phyloP scores from a whole-genome alignment of 2,888 invertebrate genomes.

The Lobophora halterata region DNA sequence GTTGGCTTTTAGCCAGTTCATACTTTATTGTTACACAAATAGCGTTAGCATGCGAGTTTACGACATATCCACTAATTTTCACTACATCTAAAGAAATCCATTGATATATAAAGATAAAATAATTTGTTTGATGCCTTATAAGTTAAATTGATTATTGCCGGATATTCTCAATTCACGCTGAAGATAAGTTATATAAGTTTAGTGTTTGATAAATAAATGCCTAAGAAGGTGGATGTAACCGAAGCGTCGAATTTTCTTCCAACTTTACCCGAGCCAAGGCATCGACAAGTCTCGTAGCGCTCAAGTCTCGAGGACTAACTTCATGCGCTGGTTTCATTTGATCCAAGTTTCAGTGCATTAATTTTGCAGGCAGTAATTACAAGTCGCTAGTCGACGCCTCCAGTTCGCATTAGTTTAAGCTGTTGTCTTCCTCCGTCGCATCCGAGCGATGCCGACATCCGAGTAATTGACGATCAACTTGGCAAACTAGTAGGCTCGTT shows the following conservation, averaged over 20 bases:
- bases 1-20: conserved; percentile 69
- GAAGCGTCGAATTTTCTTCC: conserved; percentile 45
- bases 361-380: conserved; percentile 78
- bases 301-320: conserved; percentile 49
- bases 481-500: conserved; percentile 63
- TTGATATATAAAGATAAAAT: conserved; percentile 46
- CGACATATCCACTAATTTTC: conserved; percentile 66
- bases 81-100: conserved; percentile 53
- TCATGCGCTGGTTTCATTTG: conserved; percentile 74
- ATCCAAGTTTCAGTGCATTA: conserved; percentile 76
- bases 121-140: conserved; percentile 35
- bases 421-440: conserved; percentile 61
- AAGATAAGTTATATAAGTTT: conserved; percentile 35
- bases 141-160: conserved; percentile 29
- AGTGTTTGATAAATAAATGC: conserved; percentile 44
- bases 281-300: conserved; percentile 38
- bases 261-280: conserved; percentile 48
- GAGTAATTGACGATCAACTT: conserved; percentile 64
- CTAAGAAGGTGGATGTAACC: conserved; percentile 39
- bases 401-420: conserved; percentile 72
- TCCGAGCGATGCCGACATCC: conserved; percentile 50
- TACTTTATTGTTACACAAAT: conserved; percentile 77
- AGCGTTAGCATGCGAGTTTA: conserved; percentile 64
- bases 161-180: conserved; percentile 24
- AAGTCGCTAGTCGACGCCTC: conserved; percentile 70